Evolutionary conservation across 1,140 invertebrate genomes (phyloP).

Genomic region (Dreissena polymorpha): DNA sequence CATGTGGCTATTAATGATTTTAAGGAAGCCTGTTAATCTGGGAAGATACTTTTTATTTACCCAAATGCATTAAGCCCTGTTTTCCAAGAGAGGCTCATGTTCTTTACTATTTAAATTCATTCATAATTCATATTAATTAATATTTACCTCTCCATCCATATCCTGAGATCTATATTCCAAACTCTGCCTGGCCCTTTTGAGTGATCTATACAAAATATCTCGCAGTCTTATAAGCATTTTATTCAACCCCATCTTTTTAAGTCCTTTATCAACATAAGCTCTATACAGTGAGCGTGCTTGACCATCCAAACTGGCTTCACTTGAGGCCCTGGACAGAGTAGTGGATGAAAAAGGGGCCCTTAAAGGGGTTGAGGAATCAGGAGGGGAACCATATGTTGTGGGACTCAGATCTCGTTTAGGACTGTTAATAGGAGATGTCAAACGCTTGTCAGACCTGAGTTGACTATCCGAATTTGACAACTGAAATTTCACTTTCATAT

Average conservation of each 20-base stretch:
- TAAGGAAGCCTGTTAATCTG: too few species aligned
- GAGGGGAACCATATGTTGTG: slow-evolving; percentile 33
- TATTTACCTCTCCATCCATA: background rate
- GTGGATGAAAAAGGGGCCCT: slow-evolving; percentile 41
- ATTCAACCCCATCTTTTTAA: slow-evolving; percentile 91
- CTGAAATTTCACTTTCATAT: slow-evolving; percentile 31
- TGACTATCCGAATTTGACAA: slow-evolving; percentile 10
- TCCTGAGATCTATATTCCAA: slow-evolving; percentile 67
- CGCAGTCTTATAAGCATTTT: slow-evolving; percentile 82
- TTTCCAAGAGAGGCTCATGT: too few species aligned
- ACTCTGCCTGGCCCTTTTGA: slow-evolving; percentile 78
- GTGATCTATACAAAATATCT: slow-evolving; percentile 77
- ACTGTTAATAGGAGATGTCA: slow-evolving; percentile 23
- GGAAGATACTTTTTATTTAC: too few species aligned
- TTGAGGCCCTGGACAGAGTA: slow-evolving; percentile 80
- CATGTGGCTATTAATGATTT: too few species aligned
- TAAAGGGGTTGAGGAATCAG: slow-evolving; percentile 55
- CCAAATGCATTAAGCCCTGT: too few species aligned
- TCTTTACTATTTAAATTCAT: too few species aligned
- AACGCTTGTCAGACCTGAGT: too few species aligned
- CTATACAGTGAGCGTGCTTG: slow-evolving; percentile 79
- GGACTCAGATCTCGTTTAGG: slow-evolving; percentile 45
- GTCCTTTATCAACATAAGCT: slow-evolving; percentile 91
- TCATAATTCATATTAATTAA: too few species aligned
- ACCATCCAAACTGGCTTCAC: slow-evolving; percentile 74